Evolutionary conservation across 2,113 vertebrate species (phyloP).

Genomic region (Sander vitreus): DNA sequence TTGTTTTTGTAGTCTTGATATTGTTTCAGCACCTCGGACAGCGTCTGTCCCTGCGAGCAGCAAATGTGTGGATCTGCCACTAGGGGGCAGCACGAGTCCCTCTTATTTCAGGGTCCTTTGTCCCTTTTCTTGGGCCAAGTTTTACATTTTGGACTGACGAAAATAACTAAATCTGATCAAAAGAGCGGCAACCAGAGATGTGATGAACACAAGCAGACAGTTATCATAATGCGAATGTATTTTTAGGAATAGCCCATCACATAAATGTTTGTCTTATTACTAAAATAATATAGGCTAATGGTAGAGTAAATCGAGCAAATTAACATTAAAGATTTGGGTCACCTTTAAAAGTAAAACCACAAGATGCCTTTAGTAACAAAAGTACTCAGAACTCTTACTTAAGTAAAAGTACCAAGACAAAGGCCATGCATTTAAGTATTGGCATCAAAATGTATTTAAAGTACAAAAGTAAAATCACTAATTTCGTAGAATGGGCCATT

Average conservation of each 20-base stretch:
- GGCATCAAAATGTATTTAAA: background rate
- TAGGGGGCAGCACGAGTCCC: constrained; percentile 44
- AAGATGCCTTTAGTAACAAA: background rate
- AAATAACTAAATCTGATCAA: background rate
- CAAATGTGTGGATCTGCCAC: background rate
- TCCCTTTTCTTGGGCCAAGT: too few relatives aligned
- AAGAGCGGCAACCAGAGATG: background rate
- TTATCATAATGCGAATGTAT: background rate
- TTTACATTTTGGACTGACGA: background rate
- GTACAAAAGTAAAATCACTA: background rate
- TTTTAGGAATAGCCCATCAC: background rate
- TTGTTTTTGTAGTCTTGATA: background rate
- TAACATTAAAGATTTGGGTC: too few relatives aligned
- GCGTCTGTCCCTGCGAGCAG: background rate
- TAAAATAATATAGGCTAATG: too few relatives aligned
- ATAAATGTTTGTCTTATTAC: background rate
- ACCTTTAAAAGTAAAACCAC: background rate
- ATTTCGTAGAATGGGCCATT: background rate
- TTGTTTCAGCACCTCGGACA: constrained; percentile 73
- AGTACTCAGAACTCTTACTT: too few relatives aligned
- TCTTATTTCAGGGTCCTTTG: background rate
- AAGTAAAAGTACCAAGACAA: too few relatives aligned
- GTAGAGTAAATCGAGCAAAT: too few relatives aligned
- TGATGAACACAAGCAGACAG: background rate
- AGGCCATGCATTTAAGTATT: background rate